phyloP scores from a whole-genome alignment of 2,888 invertebrate genomes.

The Trichopria drosophilae region DNA sequence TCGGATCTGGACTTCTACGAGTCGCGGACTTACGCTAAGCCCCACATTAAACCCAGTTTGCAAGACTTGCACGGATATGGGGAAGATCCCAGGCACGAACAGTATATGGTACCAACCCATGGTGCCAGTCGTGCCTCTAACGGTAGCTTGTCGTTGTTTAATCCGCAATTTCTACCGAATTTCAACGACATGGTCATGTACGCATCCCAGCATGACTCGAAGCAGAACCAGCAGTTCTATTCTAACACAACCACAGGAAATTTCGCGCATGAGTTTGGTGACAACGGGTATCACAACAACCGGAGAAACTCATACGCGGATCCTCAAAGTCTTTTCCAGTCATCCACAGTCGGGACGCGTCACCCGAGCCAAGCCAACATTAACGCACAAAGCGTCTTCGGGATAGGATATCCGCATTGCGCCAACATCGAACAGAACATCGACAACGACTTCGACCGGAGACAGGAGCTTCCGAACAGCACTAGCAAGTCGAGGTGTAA shows the following conservation, averaged over 20 bases:
- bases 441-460: constrained; percentile 13
- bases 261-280: constrained; percentile 32
- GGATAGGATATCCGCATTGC: constrained; percentile 22
- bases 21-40: background rate
- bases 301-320: too few relatives aligned
- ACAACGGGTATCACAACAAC: constrained; percentile 11
- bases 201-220: constrained; percentile 42
- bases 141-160: constrained; percentile 50
- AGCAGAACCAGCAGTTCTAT: constrained; percentile 32
- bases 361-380: constrained; percentile 4
- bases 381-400: constrained; percentile 17
- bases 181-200: constrained; percentile 54
- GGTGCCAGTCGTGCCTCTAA: constrained; percentile 35
- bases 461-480: constrained; percentile 11
- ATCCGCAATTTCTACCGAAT: constrained; percentile 54
- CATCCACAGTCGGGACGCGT: too few relatives aligned
- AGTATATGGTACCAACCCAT: constrained; percentile 46
- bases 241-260: too few relatives aligned
- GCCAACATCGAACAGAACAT: constrained; percentile 26
- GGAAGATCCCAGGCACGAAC: constrained; percentile 33
- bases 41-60: background rate
- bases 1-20: background rate
- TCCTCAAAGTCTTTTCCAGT: too few relatives aligned
- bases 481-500: constrained; percentile 9
- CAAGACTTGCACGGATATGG: constrained; percentile 18